A percentile compares a stretch with the other conserved stretches of the same genome.
phyloP scores from a whole-genome alignment of 2,113 vertebrate species.

The Muntiacus muntjak region DNA sequence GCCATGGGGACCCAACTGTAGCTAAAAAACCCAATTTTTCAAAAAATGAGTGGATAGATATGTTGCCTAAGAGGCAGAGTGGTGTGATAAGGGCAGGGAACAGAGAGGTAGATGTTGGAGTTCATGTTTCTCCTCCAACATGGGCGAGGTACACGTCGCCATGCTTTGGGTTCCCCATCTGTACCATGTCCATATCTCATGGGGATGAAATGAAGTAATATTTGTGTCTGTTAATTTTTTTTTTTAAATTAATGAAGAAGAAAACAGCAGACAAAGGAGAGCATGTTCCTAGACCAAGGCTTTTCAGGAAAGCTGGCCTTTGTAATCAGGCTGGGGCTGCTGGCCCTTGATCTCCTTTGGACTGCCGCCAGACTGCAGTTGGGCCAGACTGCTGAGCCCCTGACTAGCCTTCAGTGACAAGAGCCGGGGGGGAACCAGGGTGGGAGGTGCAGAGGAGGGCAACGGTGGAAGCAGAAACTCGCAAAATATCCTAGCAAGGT shows the following conservation, averaged over 20 bases:
- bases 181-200: not conserved
- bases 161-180: not conserved
- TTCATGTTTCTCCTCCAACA: not conserved
- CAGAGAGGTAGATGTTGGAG: too few relatives aligned
- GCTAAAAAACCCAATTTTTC: not conserved
- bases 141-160: rapidly evolving
- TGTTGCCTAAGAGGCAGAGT: not conserved
- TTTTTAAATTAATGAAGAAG: not conserved
- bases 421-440: not conserved
- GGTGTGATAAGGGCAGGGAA: not conserved
- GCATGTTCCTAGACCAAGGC: not conserved
- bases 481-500: not conserved
- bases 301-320: conserved; percentile 48
- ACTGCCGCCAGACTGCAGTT: not conserved
- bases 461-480: not conserved
- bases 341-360: not conserved
- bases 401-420: not conserved
- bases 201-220: not conserved
- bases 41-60: not conserved
- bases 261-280: not conserved
- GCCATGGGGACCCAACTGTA: not conserved
- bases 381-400: not conserved
- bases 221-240: not conserved
- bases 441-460: not conserved
- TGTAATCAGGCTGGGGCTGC: not conserved